Percentiles rank a stretch among this genome's conserved stretches.
These are phyloP conservation scores for Gymnoscelis rufifasciata DNA, from an alignment of 2,888 invertebrate species.

Conservation along the genomic window DNA sequence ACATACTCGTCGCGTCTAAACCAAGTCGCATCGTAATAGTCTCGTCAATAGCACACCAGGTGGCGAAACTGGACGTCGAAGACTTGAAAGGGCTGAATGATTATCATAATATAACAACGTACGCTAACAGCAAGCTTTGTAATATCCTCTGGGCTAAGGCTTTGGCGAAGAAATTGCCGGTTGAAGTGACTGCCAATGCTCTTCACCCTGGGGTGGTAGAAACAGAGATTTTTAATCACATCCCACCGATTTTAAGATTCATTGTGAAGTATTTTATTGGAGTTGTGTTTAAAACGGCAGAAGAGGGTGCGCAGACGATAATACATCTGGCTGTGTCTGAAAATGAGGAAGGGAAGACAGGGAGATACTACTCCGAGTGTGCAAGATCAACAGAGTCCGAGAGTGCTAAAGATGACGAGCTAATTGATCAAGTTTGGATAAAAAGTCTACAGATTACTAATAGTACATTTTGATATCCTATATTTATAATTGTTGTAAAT, in stretches of 20 bases:
- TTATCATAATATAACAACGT: slow-evolving; percentile 59
- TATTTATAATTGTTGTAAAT: too few relatives aligned
- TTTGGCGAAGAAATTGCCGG: slow-evolving; percentile 52
- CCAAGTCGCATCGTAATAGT: slow-evolving; percentile 68
- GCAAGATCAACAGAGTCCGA: slow-evolving; percentile 73
- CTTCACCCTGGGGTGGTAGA: slow-evolving; percentile 91
- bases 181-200: slow-evolving; percentile 86
- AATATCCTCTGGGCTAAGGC: slow-evolving; percentile 63
- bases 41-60: slow-evolving; percentile 53
- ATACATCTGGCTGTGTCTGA: slow-evolving; percentile 86
- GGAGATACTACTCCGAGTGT: slow-evolving; percentile 89
- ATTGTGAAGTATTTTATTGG: slow-evolving; percentile 76
- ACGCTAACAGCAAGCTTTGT: slow-evolving; percentile 62
- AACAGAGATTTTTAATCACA: slow-evolving; percentile 85
- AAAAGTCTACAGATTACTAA: slow-evolving; percentile 41
- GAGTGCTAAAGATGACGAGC: slow-evolving; percentile 80
- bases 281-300: slow-evolving; percentile 82
- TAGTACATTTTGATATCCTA: too few relatives aligned
- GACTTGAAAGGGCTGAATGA: slow-evolving; percentile 34
- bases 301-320: slow-evolving; percentile 88
- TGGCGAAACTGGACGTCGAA: slow-evolving; percentile 69
- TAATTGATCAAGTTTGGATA: slow-evolving; percentile 89
- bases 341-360: slow-evolving; percentile 82
- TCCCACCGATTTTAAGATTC: slow-evolving; percentile 60
- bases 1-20: slow-evolving; percentile 57